Conservation (phyloP, 2,797 vertebrate genomes). For the Eupleurogrammus muticus region DNA sequence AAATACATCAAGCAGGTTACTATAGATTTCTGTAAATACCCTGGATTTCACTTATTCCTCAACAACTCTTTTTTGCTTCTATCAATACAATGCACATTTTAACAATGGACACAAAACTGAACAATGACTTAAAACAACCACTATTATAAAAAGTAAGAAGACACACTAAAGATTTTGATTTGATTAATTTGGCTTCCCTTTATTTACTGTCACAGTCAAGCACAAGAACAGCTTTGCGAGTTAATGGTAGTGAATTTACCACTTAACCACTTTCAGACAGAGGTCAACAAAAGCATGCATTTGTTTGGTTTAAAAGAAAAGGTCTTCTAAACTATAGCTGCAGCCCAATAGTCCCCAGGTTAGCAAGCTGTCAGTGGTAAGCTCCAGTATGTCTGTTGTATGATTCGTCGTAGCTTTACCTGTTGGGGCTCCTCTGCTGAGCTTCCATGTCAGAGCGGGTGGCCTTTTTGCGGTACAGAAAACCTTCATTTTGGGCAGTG, state of each 20-base stretch:
- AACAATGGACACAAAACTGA: background rate
- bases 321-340: background rate
- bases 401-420: conserved; percentile 73
- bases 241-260: background rate
- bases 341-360: background rate
- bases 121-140: background rate
- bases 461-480: conserved; percentile 91
- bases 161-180: background rate
- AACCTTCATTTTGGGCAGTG: conserved; percentile 89
- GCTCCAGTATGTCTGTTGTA: background rate
- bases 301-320: background rate
- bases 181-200: background rate
- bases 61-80: background rate
- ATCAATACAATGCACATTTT: background rate
- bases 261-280: background rate
- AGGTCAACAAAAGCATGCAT: background rate
- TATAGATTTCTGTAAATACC: background rate
- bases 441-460: conserved; percentile 88
- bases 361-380: background rate
- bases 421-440: conserved; percentile 91
- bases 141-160: background rate
- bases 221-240: background rate
- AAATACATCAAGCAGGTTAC: background rate
- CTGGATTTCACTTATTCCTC: background rate
- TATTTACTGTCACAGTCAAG: background rate